Percentiles rank a stretch among this genome's conserved stretches.
Conservation (phyloP, 2,113 vertebrate species). For the Sitta europaea region DNA sequence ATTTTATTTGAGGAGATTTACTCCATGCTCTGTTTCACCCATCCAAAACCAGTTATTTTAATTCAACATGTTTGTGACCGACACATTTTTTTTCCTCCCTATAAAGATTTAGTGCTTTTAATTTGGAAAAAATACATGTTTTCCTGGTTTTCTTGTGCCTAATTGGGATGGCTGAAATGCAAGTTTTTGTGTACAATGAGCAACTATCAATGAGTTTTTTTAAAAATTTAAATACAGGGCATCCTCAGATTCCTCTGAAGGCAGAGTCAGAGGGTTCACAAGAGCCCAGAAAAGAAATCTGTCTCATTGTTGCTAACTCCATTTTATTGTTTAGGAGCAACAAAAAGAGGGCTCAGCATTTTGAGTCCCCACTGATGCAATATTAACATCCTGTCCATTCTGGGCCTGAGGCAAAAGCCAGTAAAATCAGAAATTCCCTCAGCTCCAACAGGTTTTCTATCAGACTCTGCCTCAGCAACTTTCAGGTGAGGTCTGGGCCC, state of each 20-base stretch:
- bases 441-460: background rate
- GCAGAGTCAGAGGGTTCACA: background rate
- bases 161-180: background rate
- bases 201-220: background rate
- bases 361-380: background rate
- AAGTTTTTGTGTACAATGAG: background rate
- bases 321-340: background rate
- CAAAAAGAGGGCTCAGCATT: background rate
- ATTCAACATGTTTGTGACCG: constrained; percentile 43
- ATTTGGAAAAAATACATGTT: background rate
- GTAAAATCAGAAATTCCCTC: background rate
- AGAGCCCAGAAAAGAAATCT: background rate
- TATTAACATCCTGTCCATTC: background rate
- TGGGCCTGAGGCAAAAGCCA: background rate
- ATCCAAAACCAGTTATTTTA: constrained; percentile 40
- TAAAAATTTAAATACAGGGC: background rate
- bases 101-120: constrained; percentile 12
- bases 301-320: background rate
- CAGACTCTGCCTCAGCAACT: background rate
- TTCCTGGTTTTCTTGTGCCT: background rate
- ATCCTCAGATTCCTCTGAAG: background rate
- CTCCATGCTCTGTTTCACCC: constrained; percentile 64
- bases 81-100: background rate
- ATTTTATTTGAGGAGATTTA: constrained; percentile 68
- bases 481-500: background rate